Evolutionary conservation across 2,797 vertebrate species (phyloP).

Genomic region (Cheirogaleus major): DNA sequence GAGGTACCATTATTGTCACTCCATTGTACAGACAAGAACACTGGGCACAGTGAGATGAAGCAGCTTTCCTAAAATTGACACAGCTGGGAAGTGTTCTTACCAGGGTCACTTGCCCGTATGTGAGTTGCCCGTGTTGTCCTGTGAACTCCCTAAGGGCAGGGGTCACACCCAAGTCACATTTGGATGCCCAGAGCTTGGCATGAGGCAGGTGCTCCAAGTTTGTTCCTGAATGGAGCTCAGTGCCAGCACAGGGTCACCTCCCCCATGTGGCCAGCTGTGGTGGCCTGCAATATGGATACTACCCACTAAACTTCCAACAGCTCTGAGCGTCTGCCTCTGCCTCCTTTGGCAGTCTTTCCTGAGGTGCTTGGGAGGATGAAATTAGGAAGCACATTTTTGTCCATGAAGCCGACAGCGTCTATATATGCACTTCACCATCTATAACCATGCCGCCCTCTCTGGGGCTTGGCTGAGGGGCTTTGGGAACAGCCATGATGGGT

Average conservation of each 20-base stretch:
- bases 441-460: background rate
- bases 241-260: background rate
- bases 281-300: background rate
- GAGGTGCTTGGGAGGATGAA: background rate
- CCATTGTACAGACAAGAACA: background rate
- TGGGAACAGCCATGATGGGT: background rate
- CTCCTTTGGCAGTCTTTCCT: background rate
- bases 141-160: background rate
- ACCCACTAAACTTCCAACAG: background rate
- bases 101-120: background rate
- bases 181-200: background rate
- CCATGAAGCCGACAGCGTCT: background rate
- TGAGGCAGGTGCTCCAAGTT: background rate
- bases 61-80: background rate
- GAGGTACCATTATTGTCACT: too few relatives aligned
- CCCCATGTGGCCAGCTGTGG: background rate
- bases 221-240: background rate
- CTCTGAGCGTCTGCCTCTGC: background rate
- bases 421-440: background rate
- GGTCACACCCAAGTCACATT: background rate
- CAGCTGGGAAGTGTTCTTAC: background rate
- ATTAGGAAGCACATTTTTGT: background rate
- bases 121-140: background rate
- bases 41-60: background rate
- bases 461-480: background rate